Conservation (phyloP, 2,113 vertebrate genomes). For the Strix uralensis region DNA sequence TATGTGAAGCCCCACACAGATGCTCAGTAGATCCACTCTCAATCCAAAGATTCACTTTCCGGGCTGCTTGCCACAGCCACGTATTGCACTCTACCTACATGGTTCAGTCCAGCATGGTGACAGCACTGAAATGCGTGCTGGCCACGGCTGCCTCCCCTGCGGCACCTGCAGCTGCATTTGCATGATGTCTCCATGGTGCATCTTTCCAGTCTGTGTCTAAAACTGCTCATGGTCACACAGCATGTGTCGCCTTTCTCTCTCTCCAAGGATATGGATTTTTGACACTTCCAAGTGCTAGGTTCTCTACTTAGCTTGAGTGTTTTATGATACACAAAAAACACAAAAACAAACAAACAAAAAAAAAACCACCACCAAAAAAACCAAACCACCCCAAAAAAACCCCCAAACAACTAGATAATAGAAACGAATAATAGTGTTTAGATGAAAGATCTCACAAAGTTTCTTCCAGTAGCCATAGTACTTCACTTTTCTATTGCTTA, state of each 20-base stretch:
- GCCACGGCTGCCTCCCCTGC: neutral
- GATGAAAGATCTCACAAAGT: neutral
- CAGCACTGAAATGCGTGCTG: neutral
- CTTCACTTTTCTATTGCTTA: neutral
- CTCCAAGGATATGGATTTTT: neutral
- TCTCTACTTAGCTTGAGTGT: neutral
- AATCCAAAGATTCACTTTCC: neutral
- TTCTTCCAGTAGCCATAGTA: neutral
- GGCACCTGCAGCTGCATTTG: neutral
- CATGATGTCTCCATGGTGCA: neutral
- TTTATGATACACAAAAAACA: neutral
- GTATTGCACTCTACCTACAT: neutral
- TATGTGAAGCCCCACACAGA: neutral
- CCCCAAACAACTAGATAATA: neutral
- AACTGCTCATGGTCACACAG: neutral
- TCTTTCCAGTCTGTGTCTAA: neutral
- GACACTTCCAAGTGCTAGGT: neutral
- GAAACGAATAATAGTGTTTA: neutral
- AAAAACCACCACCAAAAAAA: no score
- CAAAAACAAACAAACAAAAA: no score
- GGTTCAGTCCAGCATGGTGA: neutral
- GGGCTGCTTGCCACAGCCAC: neutral
- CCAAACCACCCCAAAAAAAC: no score
- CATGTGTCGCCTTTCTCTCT: neutral
- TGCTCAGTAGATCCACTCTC: neutral